Conservation (phyloP, 2,113 vertebrate genomes). For the Tringa solitaria region DNA sequence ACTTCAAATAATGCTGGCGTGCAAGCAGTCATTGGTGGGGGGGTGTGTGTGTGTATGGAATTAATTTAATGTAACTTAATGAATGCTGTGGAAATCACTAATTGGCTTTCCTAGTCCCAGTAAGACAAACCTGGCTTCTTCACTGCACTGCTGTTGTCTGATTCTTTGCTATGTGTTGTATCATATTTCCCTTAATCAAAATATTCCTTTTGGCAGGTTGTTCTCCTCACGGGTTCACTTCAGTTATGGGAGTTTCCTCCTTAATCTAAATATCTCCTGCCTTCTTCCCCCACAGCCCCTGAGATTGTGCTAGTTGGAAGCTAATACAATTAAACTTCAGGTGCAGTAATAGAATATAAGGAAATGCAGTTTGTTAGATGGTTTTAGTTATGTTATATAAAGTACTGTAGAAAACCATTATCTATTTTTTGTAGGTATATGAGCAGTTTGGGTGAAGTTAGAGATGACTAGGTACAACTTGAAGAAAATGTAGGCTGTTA, state of each 20-base stretch:
- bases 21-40: background rate
- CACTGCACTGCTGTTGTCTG: background rate
- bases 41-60: background rate
- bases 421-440: background rate
- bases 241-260: background rate
- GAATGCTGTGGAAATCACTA: constrained; percentile 25
- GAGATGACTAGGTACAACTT: background rate
- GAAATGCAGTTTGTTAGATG: background rate
- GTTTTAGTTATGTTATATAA: background rate
- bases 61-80: constrained; percentile 29
- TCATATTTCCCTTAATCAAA: background rate
- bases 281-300: background rate
- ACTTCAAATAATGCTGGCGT: background rate
- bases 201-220: background rate
- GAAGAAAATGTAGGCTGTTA: background rate
- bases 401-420: background rate
- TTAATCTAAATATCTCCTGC: background rate
- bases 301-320: background rate
- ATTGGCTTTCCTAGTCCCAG: background rate
- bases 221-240: background rate
- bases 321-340: background rate
- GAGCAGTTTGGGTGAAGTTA: background rate
- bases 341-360: background rate
- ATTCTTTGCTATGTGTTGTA: background rate
- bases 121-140: background rate